Evolutionary conservation across 2,113 vertebrate genomes (phyloP).

Genomic region (Xerus inauris): DNA sequence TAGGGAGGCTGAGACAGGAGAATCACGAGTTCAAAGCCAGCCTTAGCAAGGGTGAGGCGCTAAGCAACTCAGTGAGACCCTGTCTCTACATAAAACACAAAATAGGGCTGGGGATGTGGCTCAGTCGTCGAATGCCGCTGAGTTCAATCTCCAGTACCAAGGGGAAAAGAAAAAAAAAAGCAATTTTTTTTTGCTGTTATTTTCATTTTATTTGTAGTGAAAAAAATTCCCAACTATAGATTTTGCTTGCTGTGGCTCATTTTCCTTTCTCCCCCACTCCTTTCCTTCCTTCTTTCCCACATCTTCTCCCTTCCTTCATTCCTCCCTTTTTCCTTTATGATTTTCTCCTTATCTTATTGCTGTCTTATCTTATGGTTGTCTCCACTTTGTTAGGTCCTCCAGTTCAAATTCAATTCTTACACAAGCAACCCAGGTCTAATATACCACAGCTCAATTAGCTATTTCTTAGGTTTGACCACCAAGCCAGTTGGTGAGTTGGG

Average conservation of each 20-base stretch:
- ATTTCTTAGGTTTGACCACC: not conserved
- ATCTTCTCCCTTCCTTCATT: not conserved
- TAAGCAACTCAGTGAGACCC: no score
- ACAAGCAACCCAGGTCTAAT: not conserved
- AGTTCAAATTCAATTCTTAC: not conserved
- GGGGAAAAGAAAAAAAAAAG: no score
- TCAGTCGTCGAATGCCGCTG: no score
- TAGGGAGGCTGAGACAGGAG: no score
- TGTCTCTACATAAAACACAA: no score
- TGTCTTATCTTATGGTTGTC: not conserved
- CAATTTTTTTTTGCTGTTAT: not conserved
- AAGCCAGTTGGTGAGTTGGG: not conserved
- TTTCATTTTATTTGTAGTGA: not conserved
- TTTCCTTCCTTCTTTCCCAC: not conserved
- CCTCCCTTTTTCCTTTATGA: not conserved
- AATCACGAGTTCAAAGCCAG: no score
- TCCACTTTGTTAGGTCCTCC: not conserved
- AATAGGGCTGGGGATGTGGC: no score
- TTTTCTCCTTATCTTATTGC: no score
- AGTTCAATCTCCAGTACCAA: no score
- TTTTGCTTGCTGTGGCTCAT: not conserved
- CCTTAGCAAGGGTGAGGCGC: no score
- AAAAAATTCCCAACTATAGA: not conserved
- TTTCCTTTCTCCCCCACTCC: not conserved
- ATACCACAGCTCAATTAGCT: not conserved